Percentiles rank a stretch among this genome's conserved stretches.
Evolutionary conservation across 2,888 invertebrate species (phyloP).

Genomic region (Rotaria magnacalcarata): DNA sequence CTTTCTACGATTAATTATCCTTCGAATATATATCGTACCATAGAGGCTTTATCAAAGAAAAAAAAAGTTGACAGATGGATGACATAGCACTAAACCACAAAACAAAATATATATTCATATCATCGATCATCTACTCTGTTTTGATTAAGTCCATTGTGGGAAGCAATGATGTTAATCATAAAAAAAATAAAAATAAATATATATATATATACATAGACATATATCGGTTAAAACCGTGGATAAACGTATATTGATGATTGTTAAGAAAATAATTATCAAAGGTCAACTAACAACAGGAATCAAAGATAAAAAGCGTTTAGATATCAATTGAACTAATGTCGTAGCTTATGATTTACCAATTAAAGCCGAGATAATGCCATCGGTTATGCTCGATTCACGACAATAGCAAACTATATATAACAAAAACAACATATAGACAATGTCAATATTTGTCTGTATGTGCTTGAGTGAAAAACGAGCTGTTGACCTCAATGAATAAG

Average conservation of each 20-base stretch:
- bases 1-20: slow-evolving; percentile 10
- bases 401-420: background rate
- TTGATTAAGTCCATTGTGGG: background rate
- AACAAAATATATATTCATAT: background rate
- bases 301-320: background rate
- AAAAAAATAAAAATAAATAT: background rate
- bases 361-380: background rate
- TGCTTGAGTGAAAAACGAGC: background rate
- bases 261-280: background rate
- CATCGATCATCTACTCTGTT: background rate
- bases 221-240: background rate
- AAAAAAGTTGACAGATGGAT: slow-evolving; percentile 21
- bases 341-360: background rate
- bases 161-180: background rate
- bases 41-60: background rate
- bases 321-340: background rate
- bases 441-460: slow-evolving; percentile 16
- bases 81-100: slow-evolving; percentile 9
- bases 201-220: background rate
- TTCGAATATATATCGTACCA: background rate
- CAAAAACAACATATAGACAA: background rate
- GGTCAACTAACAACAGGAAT: background rate
- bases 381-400: background rate
- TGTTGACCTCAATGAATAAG: background rate
- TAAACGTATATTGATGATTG: background rate